Evolutionary conservation across 2,113 vertebrate genomes (phyloP).

Genomic region (Otolemur garnettii): DNA sequence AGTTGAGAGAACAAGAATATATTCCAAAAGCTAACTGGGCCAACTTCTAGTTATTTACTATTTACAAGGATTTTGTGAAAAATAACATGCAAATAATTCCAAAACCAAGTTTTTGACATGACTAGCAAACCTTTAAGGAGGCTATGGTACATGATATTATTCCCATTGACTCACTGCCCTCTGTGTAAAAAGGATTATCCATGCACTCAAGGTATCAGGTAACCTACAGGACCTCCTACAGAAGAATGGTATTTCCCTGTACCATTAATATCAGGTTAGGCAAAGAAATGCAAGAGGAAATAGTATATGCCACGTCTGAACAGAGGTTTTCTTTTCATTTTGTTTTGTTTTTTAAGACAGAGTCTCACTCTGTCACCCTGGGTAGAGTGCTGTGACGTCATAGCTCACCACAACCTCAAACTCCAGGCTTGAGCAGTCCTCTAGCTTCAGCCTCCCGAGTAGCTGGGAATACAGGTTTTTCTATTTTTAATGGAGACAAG

Average conservation of each 20-base stretch:
- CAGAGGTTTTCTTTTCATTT: background rate
- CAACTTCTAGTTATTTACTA: conserved; percentile 45
- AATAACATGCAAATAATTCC: background rate
- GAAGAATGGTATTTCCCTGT: background rate
- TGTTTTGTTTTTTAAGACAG: no score
- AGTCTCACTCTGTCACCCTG: no score
- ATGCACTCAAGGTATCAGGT: background rate
- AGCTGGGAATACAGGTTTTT: no score
- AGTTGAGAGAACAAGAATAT: conserved; percentile 41
- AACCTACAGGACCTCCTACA: background rate
- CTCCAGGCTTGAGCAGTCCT: no score
- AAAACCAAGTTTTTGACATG: conserved; percentile 12
- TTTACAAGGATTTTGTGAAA: background rate
- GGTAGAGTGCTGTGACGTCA: no score
- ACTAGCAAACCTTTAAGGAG: background rate
- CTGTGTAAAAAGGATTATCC: background rate
- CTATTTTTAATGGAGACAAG: no score
- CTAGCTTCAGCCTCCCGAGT: no score
- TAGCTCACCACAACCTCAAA: no score
- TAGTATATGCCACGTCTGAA: background rate
- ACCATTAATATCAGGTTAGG: background rate
- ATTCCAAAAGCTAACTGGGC: conserved; percentile 48
- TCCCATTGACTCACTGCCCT: background rate
- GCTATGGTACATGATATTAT: background rate
- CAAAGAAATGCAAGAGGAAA: conserved; percentile 5